A percentile compares a stretch with the other conserved stretches of the same genome.
Evolutionary conservation across 37 sponge, comb jelly and placozoan species (phyloP).

Genomic region (Chondrosia reniformis): DNA sequence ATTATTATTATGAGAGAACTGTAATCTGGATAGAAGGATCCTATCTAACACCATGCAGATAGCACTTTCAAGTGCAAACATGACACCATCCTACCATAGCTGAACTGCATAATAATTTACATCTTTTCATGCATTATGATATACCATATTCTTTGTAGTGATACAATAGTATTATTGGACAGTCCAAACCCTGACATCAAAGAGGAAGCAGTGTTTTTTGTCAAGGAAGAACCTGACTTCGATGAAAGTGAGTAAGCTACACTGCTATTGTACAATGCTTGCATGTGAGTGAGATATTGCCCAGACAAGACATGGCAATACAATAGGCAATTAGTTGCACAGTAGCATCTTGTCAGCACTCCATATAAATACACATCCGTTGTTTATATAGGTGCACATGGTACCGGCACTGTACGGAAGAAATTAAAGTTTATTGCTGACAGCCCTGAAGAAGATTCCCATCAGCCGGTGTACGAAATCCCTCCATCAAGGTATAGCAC

Average conservation of each 20-base stretch:
- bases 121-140: not conserved
- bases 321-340: no score
- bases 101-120: not conserved
- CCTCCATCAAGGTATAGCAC: conserved; percentile 28
- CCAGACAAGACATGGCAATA: not conserved
- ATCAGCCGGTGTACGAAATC: conserved; percentile 27
- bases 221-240: not conserved
- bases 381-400: not conserved
- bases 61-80: not conserved
- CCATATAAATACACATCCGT: not conserved
- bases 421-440: not conserved
- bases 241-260: not conserved
- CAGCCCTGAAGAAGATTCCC: not conserved
- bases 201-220: not conserved
- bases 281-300: not conserved
- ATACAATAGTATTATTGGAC: not conserved
- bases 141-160: not conserved
- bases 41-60: not conserved
- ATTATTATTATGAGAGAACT: not conserved
- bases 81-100: not conserved
- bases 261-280: not conserved
- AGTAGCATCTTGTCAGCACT: no score
- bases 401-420: not conserved
- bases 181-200: not conserved
- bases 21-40: not conserved